A percentile compares a stretch with the other conserved stretches of the same genome.
Conservation (phyloP, 2,113 vertebrate species). For the Oncorhynchus tshawytscha region DNA sequence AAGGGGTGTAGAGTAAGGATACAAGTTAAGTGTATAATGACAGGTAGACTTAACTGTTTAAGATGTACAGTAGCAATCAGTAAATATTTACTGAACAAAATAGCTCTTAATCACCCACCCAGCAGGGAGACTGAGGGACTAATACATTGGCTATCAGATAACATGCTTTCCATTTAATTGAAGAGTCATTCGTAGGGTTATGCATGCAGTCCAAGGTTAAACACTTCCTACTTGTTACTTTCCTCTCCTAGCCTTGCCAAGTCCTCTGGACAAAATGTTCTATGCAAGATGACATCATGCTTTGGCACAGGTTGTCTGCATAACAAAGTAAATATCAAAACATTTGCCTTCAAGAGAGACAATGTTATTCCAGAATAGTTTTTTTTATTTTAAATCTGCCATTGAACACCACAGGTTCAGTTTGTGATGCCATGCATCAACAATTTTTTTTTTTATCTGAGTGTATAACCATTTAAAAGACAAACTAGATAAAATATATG, state of each 20-base stretch:
- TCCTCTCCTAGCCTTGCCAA: neutral
- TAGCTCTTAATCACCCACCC: neutral
- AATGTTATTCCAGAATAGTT: neutral
- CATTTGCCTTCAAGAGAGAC: neutral
- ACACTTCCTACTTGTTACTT: conserved; percentile 4
- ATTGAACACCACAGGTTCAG: neutral
- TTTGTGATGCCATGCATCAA: too few species aligned
- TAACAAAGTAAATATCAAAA: neutral
- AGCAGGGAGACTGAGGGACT: neutral
- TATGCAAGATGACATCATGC: conserved; percentile 15
- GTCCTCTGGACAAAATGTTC: conserved; percentile 23
- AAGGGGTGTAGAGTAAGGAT: neutral
- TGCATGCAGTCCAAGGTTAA: conserved; percentile 5
- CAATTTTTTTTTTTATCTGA: too few species aligned
- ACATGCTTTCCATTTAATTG: neutral
- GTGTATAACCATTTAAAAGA: too few species aligned
- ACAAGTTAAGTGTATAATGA: neutral
- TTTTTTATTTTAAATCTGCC: too few species aligned
- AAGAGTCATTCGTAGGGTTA: neutral
- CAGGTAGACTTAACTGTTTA: neutral
- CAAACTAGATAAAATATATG: too few species aligned
- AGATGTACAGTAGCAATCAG: neutral
- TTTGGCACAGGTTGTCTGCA: neutral
- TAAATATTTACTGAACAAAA: neutral
- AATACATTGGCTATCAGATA: neutral